Conservation (phyloP, 2,797 vertebrate genomes). For the Neosilurus hyrtlii region DNA sequence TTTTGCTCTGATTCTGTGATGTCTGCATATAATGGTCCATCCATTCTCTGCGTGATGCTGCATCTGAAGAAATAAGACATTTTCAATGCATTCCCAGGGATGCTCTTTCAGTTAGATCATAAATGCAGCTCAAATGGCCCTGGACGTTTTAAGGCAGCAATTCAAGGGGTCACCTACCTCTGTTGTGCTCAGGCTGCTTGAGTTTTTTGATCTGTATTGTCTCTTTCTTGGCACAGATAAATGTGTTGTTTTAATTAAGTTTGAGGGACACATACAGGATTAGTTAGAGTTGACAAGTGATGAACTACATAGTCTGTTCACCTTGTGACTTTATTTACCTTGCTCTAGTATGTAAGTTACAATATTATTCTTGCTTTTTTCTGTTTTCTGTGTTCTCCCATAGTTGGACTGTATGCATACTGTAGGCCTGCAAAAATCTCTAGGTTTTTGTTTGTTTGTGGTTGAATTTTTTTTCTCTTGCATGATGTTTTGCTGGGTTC, state of each 20-base stretch:
- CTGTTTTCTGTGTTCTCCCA: not conserved
- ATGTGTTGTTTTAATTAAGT: not conserved
- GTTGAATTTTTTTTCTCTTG: not conserved
- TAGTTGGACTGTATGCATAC: not conserved
- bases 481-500: not conserved
- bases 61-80: constrained; percentile 2
- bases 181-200: constrained; percentile 8
- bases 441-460: not conserved
- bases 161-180: constrained; percentile 51
- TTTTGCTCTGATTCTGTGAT: no score
- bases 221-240: not conserved
- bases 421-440: not conserved
- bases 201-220: constrained; percentile 38
- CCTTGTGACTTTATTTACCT: constrained; percentile 7
- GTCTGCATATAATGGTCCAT: not conserved
- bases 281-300: constrained; percentile 6
- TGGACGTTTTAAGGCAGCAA: constrained; percentile 16
- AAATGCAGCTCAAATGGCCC: constrained; percentile 54
- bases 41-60: not conserved
- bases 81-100: constrained; percentile 54
- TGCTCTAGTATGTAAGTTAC: not conserved
- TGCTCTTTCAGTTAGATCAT: constrained; percentile 55
- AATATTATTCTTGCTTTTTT: not conserved
- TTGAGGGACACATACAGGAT: constrained; percentile 28
- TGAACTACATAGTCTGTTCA: not conserved